Percentiles rank a stretch among this genome's conserved stretches.
Conservation (phyloP, 2,113 vertebrate genomes). For the Oreochromis aureus region DNA sequence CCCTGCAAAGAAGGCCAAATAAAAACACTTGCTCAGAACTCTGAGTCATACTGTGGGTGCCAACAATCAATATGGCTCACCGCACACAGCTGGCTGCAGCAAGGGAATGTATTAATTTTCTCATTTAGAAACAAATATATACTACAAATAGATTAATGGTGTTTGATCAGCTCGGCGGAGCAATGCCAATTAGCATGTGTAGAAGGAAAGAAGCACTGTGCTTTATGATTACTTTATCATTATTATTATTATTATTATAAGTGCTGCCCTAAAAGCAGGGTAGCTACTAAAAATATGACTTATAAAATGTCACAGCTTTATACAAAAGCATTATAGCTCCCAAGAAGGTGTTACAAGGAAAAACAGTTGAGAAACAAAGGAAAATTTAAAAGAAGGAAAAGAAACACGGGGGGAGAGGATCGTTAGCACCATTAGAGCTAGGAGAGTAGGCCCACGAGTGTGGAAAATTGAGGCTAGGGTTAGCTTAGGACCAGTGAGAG, state of each 20-base stretch:
- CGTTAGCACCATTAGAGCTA: neutral
- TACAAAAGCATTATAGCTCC: neutral
- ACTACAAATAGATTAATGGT: slow-evolving; percentile 62
- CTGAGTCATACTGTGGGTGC: slow-evolving; percentile 54
- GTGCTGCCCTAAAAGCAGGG: neutral
- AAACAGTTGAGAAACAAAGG: neutral
- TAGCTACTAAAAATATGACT: neutral
- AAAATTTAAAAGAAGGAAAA: neutral
- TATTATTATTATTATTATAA: neutral
- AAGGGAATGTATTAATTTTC: slow-evolving; percentile 57
- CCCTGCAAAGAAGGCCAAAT: slow-evolving; percentile 25
- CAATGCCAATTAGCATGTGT: slow-evolving; percentile 40
- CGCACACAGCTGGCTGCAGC: slow-evolving; percentile 45
- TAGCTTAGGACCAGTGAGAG: slow-evolving; percentile 28
- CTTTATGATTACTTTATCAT: slow-evolving; percentile 5
- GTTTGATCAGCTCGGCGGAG: slow-evolving; percentile 59
- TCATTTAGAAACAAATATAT: slow-evolving; percentile 62
- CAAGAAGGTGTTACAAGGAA: neutral
- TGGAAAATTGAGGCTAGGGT: slow-evolving; percentile 46
- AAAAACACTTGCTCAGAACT: slow-evolving; percentile 43
- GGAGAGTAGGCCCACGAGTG: neutral
- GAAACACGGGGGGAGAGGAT: neutral
- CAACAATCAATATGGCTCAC: slow-evolving; percentile 55
- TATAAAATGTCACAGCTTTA: neutral
- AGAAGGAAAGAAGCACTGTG: slow-evolving; percentile 1